Conservation (phyloP, 2,113 vertebrate genomes). For the Kryptolebias marmoratus region DNA sequence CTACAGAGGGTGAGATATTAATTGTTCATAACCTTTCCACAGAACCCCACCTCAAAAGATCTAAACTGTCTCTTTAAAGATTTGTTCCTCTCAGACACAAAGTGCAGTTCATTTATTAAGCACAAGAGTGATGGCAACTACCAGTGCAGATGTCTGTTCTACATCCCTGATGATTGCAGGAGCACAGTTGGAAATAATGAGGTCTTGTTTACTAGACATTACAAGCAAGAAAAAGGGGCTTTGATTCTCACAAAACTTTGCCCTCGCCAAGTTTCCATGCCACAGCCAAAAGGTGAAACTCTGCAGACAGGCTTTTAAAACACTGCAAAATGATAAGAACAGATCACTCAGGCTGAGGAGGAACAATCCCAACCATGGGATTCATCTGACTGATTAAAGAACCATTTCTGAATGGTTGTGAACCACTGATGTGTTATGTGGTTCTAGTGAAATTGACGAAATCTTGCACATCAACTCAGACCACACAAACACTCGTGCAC, state of each 20-base stretch:
- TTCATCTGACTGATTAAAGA: constrained; percentile 48
- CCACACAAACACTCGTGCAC: constrained; percentile 49
- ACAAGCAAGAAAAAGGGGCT: constrained; percentile 44
- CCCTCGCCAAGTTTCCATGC: constrained; percentile 39
- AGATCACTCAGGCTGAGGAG: constrained; percentile 27
- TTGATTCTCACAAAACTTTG: constrained; percentile 56
- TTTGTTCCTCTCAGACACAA: constrained; percentile 20
- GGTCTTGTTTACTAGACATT: constrained; percentile 61
- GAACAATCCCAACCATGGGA: constrained; percentile 27
- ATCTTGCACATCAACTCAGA: constrained; percentile 32
- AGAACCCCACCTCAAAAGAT: no score
- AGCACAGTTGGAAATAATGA: constrained; percentile 68
- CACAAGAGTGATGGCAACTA: constrained; percentile 49
- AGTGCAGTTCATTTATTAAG: constrained; percentile 38
- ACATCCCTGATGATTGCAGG: constrained; percentile 54
- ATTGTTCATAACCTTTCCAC: no score
- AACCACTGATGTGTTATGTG: constrained; percentile 53
- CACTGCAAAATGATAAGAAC: constrained; percentile 39
- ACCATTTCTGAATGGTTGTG: constrained; percentile 30
- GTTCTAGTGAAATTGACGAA: constrained; percentile 27
- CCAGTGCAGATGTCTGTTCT: constrained; percentile 49
- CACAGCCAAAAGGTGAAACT: constrained; percentile 53
- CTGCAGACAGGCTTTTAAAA: constrained; percentile 48
- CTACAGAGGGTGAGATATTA: no score
- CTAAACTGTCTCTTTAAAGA: background rate